Conservation (phyloP, 2,888 invertebrate genomes). For the Synergus japonicus region DNA sequence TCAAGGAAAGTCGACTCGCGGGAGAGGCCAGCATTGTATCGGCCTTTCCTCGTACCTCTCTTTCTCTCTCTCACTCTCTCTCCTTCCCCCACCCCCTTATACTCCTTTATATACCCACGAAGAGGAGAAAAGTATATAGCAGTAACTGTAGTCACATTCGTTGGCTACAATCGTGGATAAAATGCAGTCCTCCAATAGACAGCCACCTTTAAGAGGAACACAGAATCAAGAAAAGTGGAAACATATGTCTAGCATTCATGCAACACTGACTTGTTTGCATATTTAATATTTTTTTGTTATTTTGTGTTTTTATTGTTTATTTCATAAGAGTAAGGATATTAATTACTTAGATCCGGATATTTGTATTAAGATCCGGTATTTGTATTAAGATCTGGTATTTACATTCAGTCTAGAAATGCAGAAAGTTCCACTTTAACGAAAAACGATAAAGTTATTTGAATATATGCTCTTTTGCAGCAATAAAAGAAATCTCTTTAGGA, state of each 20-base stretch:
- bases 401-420: background rate
- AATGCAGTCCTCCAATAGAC: conserved; percentile 34
- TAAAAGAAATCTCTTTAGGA: background rate
- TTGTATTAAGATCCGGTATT: no score
- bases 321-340: no score
- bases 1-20: conserved; percentile 77
- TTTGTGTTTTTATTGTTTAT: background rate
- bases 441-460: background rate
- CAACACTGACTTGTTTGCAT: conserved; percentile 8
- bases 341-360: no score
- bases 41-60: conserved; percentile 70
- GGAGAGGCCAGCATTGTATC: conserved; percentile 76
- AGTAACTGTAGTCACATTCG: conserved; percentile 36
- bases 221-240: conserved; percentile 33
- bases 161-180: conserved; percentile 35
- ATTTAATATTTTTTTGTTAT: conserved; percentile 5
- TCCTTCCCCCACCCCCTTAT: conserved; percentile 43
- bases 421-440: background rate
- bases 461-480: background rate
- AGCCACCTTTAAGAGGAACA: conserved; percentile 29
- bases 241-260: conserved; percentile 31
- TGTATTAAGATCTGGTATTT: no score
- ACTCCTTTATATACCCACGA: conserved; percentile 33
- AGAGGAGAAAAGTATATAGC: conserved; percentile 32
- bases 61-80: conserved; percentile 47